Conservation (phyloP, 2,113 vertebrate genomes). For the Lophotis ruficrista region DNA sequence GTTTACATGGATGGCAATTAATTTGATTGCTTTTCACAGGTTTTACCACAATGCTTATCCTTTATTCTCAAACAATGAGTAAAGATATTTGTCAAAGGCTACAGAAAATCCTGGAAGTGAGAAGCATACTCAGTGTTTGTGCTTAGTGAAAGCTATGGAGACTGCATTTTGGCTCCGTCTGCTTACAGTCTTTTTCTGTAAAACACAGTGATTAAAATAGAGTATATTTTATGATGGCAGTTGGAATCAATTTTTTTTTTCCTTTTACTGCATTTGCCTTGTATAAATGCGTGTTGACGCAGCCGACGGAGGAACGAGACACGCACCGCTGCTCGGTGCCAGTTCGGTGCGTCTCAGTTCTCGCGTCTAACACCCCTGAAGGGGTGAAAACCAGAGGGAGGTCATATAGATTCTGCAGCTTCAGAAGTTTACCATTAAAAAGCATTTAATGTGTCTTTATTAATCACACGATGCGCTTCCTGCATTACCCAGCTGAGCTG, state of each 20-base stretch:
- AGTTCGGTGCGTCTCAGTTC: background rate
- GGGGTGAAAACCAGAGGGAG: background rate
- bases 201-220: background rate
- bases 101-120: conserved; percentile 30
- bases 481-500: conserved; percentile 5
- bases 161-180: background rate
- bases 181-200: background rate
- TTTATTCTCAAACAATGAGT: conserved; percentile 38
- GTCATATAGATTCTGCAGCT: background rate
- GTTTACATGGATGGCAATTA: conserved; percentile 28
- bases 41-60: background rate
- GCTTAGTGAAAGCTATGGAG: background rate
- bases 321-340: background rate
- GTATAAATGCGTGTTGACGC: background rate
- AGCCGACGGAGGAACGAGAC: background rate
- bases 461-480: background rate
- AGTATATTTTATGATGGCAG: background rate
- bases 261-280: background rate
- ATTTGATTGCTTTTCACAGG: conserved; percentile 22
- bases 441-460: background rate
- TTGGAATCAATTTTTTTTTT: background rate
- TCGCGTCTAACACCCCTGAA: background rate
- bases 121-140: background rate
- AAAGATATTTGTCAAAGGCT: conserved; percentile 22
- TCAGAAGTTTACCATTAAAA: background rate